phyloP scores from a whole-genome alignment of 2,888 invertebrate genomes.

The Cartodere bifasciata region DNA sequence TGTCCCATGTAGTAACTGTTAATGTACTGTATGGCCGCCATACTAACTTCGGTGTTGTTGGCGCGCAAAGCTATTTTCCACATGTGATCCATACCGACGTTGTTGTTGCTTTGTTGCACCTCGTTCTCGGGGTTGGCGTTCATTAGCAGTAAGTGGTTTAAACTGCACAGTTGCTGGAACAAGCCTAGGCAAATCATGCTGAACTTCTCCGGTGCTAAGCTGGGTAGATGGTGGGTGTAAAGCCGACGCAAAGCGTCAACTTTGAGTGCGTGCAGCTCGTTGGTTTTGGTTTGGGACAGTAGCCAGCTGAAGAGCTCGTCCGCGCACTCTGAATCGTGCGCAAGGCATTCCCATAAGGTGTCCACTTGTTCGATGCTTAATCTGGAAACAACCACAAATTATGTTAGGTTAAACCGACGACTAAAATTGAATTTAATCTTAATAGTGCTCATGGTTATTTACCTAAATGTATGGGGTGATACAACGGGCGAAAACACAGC shows the following conservation, averaged over 20 bases:
- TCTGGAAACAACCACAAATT: slow-evolving; percentile 31
- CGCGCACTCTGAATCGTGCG: slow-evolving; percentile 71
- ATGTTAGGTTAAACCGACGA: neutral
- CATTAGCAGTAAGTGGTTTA: slow-evolving; percentile 70
- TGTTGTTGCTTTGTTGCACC: slow-evolving; percentile 37
- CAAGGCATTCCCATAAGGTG: slow-evolving; percentile 82
- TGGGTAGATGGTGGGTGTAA: slow-evolving; percentile 80
- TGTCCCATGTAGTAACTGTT: slow-evolving; percentile 92
- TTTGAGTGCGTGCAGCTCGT: slow-evolving; percentile 83
- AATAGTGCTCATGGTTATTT: slow-evolving; percentile 16
- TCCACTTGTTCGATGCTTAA: slow-evolving; percentile 81
- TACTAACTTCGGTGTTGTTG: slow-evolving; percentile 83
- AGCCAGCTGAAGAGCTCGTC: slow-evolving; percentile 93
- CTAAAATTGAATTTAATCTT: neutral
- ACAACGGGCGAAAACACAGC: slow-evolving; percentile 84
- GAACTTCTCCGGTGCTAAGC: slow-evolving; percentile 75
- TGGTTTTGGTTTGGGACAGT: slow-evolving; percentile 80
- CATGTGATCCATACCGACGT: slow-evolving; percentile 82
- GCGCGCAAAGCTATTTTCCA: slow-evolving; percentile 91
- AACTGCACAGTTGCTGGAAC: slow-evolving; percentile 81
- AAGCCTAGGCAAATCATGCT: slow-evolving; percentile 84
- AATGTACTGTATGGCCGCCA: slow-evolving; percentile 88
- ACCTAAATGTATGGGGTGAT: slow-evolving; percentile 80
- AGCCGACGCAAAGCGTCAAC: slow-evolving; percentile 77
- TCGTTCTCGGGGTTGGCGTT: slow-evolving; percentile 40